Conservation (phyloP, 2,797 vertebrate genomes). For the Amphiprion clarkii region DNA sequence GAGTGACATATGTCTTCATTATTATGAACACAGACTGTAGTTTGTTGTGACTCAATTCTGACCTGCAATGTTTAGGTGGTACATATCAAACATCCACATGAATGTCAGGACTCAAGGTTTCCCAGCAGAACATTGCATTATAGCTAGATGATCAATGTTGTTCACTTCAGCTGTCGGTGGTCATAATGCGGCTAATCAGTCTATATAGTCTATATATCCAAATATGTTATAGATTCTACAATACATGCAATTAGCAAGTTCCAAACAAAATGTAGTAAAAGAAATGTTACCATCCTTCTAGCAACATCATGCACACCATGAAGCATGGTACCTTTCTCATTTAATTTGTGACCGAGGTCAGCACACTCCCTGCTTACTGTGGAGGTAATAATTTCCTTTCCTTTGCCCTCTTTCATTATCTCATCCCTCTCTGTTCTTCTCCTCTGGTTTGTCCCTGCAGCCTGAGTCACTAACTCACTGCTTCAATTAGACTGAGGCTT, state of each 20-base stretch:
- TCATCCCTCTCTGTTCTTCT: conserved; percentile 13
- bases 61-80: no score
- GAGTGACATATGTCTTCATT: no score
- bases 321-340: not conserved
- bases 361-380: not conserved
- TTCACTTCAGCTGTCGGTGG: no score
- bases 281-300: not conserved
- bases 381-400: conserved; percentile 31
- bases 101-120: no score
- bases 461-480: conserved; percentile 2
- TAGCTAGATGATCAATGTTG: no score
- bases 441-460: conserved; percentile 3
- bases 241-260: not conserved
- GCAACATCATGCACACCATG: not conserved
- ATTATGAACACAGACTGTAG: no score
- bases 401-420: conserved; percentile 17
- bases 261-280: not conserved
- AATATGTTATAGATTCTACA: no score
- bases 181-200: no score
- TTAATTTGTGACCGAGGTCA: conserved; percentile 22
- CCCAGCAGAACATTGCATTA: no score
- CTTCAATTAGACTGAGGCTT: conserved; percentile 36
- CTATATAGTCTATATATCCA: no score
- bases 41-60: no score
- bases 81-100: no score